Evolutionary conservation across 2,113 vertebrate species (phyloP).

Genomic region (Cromileptes altivelis): DNA sequence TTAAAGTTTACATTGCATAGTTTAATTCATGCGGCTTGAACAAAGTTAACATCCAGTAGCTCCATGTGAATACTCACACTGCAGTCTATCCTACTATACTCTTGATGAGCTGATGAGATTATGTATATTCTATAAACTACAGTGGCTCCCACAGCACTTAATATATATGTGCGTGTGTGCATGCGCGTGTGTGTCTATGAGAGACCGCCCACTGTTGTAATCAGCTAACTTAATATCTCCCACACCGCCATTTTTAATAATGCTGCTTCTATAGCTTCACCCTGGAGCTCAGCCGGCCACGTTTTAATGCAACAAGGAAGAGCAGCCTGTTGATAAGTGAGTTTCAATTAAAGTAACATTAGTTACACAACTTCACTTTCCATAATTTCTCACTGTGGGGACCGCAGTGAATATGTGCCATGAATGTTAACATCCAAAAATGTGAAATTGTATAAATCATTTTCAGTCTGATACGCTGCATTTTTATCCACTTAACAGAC

Average conservation of each 20-base stretch:
- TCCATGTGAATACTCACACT: constrained; percentile 26
- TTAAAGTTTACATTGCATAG: neutral
- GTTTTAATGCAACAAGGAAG: constrained; percentile 42
- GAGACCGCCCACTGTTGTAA: constrained; percentile 53
- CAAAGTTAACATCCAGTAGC: constrained; percentile 11
- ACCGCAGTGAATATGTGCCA: neutral
- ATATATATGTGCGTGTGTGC: constrained; percentile 27
- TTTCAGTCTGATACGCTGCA: neutral
- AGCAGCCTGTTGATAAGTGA: constrained; percentile 49
- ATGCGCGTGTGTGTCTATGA: constrained; percentile 18
- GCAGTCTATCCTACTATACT: constrained; percentile 13
- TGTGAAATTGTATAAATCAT: neutral
- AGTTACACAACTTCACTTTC: constrained; percentile 1
- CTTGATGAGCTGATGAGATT: constrained; percentile 16
- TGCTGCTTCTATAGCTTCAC: constrained; percentile 41
- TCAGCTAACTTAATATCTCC: constrained; percentile 55
- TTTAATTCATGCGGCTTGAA: constrained; percentile 10
- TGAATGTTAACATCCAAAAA: neutral
- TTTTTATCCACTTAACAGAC: neutral
- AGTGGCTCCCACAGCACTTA: constrained; percentile 28
- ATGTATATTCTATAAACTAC: constrained; percentile 50
- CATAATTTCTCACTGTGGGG: neutral
- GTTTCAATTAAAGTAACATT: constrained; percentile 37
- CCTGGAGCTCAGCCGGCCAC: constrained; percentile 44
- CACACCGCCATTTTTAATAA: constrained; percentile 55